Conservation (phyloP, 2,888 invertebrate species). For the Calliopum simillimum region DNA sequence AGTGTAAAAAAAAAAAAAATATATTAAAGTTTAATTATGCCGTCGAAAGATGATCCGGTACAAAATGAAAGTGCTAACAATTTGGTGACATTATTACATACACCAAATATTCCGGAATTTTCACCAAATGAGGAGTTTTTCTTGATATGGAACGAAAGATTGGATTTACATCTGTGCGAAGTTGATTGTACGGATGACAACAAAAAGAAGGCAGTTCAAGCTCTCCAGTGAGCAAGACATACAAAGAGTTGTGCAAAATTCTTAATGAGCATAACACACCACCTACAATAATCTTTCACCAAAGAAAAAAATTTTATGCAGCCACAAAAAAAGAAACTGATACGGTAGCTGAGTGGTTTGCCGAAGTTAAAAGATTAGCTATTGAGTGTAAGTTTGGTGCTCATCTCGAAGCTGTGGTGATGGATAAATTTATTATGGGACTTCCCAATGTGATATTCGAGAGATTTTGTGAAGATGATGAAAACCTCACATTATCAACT, state of each 20-base stretch:
- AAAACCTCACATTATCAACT: constrained; percentile 38
- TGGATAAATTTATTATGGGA: constrained; percentile 38
- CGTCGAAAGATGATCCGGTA: too few relatives aligned
- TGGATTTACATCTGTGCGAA: constrained; percentile 33
- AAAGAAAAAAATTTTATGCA: constrained; percentile 20
- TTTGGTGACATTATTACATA: too few relatives aligned
- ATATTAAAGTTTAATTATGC: too few relatives aligned
- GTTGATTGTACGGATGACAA: constrained; percentile 34
- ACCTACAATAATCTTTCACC: constrained; percentile 13
- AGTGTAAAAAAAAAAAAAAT: too few relatives aligned
- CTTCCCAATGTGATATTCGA: constrained; percentile 38
- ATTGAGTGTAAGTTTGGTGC: constrained; percentile 41
- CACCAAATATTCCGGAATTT: constrained; percentile 30
- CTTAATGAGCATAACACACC: constrained; percentile 14
- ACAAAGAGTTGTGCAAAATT: constrained; percentile 33
- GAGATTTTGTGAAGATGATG: constrained; percentile 42
- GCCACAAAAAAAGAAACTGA: constrained; percentile 32
- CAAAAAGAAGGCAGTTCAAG: constrained; percentile 29
- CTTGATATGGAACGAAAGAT: constrained; percentile 36
- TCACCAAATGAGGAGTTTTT: constrained; percentile 27
- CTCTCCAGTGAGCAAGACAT: constrained; percentile 31
- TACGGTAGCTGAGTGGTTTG: constrained; percentile 38
- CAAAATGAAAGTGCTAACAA: too few relatives aligned
- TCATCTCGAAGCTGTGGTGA: constrained; percentile 35
- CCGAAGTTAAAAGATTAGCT: constrained; percentile 39